phyloP scores from a whole-genome alignment of 2,113 vertebrate species.

The Toxotes jaculatrix region DNA sequence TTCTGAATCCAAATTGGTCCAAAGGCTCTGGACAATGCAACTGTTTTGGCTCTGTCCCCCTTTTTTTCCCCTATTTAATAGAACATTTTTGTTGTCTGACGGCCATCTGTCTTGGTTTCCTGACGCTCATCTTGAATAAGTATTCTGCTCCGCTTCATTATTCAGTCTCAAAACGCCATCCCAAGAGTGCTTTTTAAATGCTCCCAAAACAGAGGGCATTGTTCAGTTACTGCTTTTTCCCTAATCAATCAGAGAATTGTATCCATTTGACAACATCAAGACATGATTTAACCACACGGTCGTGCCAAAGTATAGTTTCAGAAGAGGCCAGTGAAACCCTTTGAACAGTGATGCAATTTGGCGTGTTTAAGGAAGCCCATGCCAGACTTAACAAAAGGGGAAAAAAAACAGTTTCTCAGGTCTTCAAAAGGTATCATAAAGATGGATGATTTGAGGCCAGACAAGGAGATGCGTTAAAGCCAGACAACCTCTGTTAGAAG shows the following conservation, averaged over 20 bases:
- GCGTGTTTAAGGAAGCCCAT: not conserved
- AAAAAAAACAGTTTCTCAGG: not conserved
- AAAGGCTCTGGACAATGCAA: slow-evolving; percentile 36
- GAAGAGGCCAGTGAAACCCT: slow-evolving; percentile 1
- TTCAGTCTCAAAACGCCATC: slow-evolving; percentile 27
- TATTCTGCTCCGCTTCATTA: not conserved
- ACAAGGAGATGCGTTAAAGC: not conserved
- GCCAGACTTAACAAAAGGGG: not conserved
- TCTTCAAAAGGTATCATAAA: slow-evolving; percentile 3
- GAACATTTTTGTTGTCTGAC: slow-evolving; percentile 40
- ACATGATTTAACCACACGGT: not conserved
- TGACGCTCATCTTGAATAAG: slow-evolving; percentile 26
- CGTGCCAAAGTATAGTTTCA: not conserved
- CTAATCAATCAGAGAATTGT: slow-evolving; percentile 28
- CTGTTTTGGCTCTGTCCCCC: slow-evolving; percentile 28
- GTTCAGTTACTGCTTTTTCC: slow-evolving; percentile 36
- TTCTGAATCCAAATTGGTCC: slow-evolving; percentile 41
- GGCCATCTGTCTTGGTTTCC: slow-evolving; percentile 24
- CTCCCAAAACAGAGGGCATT: slow-evolving; percentile 56
- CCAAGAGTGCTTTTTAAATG: slow-evolving; percentile 34
- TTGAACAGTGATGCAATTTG: not conserved
- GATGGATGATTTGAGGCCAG: not conserved
- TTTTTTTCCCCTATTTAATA: slow-evolving; percentile 46
- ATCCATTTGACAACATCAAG: slow-evolving; percentile 24
- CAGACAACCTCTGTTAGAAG: slow-evolving; percentile 23